Evolutionary conservation across 2,113 vertebrate genomes (phyloP), one percentile per base, ranked within the genome.

Genomic region (Varanus komodoensis): DNA sequence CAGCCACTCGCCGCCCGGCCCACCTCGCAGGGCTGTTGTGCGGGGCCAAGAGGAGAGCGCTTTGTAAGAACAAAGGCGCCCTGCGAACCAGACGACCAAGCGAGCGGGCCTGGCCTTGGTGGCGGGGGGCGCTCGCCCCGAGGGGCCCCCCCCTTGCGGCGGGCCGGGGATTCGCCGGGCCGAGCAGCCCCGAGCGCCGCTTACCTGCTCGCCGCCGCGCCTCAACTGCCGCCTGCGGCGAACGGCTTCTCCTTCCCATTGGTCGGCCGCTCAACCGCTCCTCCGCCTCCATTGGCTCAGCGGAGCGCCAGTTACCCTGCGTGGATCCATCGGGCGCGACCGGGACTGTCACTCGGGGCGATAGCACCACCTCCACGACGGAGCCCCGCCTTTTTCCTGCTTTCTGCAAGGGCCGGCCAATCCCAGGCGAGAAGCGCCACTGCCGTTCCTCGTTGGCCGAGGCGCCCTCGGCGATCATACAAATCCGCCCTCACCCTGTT

Each of bases 171-270:
- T n/a, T n/a, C n/a, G n/a, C n/a, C n/a, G 38, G 38, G 38, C 38
- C 38, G 38, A 44, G 38, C 38, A 44, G 38, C n/a, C 71, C 32
- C 19, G 34, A 32, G 29, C 1, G 21, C 34, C 54, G 19, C 75
- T 74, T 44, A 81, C 84, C 84, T 86, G 85, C 75, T 15, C 77
- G 84, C 77, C 77, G 74, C 32, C 48, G 23, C 48, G 27, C 89
- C 44, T 85, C 89, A 89, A 89, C 89, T 82, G 84, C 84, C 89
- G 89, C 77, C 67, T 82, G 27, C 32, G n/a, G 1, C 0, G 6
- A 52, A 29, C 14, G 29, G 50, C 78, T 25, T 21, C 78, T 8
- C 84, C 34, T 8, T 57, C 21, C 71, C 61, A 73, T 61, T 81
- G 75, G 89, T 34, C 19, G 27, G 48, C 32, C 57, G 17, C 11